Conservation (phyloP, 2,888 invertebrate species). For the Oxyteleia sp. region DNA sequence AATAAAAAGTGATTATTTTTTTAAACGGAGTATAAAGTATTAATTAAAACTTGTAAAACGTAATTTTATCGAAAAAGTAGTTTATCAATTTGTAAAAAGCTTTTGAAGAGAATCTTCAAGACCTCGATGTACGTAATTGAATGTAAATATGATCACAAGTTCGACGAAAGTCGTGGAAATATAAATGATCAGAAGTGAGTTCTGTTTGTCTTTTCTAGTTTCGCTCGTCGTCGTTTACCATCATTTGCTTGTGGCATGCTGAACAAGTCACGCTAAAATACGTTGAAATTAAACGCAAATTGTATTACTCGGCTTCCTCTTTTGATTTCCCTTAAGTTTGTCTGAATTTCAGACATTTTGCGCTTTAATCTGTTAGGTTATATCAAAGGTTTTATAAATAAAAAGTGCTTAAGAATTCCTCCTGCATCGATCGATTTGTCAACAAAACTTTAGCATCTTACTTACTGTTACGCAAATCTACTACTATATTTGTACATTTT, state of each 20-base stretch:
- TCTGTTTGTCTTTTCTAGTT: constrained; percentile 66
- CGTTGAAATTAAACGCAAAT: constrained; percentile 56
- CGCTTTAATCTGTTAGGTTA: constrained; percentile 42
- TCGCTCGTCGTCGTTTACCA: constrained; percentile 39
- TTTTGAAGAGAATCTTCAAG: constrained; percentile 37
- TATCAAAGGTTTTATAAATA: constrained; percentile 11
- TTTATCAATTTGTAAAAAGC: constrained; percentile 43
- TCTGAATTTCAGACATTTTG: constrained; percentile 30
- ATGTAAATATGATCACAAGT: constrained; percentile 83
- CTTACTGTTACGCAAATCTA: too few species aligned
- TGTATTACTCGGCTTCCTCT: constrained; percentile 53
- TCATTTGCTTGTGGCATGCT: constrained; percentile 47
- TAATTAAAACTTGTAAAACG: neutral
- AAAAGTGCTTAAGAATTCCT: neutral
- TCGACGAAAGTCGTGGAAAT: constrained; percentile 79
- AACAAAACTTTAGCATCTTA: too few species aligned
- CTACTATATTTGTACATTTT: too few species aligned
- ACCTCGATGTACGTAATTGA: constrained; percentile 78
- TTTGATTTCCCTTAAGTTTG: constrained; percentile 39
- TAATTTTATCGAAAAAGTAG: constrained; percentile 37
- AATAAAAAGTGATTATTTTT: neutral
- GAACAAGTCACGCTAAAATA: constrained; percentile 52
- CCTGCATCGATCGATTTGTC: too few species aligned
- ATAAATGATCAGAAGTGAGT: constrained; percentile 79
- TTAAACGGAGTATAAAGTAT: neutral